Evolutionary conservation across 2,797 vertebrate species (phyloP), one percentile per base, ranked within the genome.

Genomic region (Peromyscus melanophrys): DNA sequence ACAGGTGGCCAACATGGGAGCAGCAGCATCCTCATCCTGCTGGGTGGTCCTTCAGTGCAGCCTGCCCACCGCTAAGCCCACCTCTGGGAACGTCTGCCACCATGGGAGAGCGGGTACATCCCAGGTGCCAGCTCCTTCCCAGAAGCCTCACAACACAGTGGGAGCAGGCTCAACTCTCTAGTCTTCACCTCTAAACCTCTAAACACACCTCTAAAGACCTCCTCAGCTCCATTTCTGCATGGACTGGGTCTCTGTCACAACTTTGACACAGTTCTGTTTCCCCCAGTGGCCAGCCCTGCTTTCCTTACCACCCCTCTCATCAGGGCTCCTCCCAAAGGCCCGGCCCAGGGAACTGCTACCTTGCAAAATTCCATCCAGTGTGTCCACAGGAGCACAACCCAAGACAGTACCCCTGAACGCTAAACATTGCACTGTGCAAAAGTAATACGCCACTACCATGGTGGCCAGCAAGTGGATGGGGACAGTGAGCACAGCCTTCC

Each of bases 201-300:
- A n/a, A 9, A 81, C 25, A 37, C 25, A 25, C 37, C 63, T 89
- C 78, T 27, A 59, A 37, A 43, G 29, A 46, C 65, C 25, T 1
- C 6, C 55, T 73, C 25, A 3, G 37, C 52, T 55, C 29, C n/a
- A 40, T 10, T 34, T 75, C 23, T 34, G 37, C 10, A 0, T 0
- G 16, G 55, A 25, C 46, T 63, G 77, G 49, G 43, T 27, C n/a
- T 37, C 40, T 17, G 7, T 52, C 34, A 80, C 6, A 46, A 2
- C 23, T 0, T 0, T 17, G 4, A 2, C 2, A 2, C 59, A 7
- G 12, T 14, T 14, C 25, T 6, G 2, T 49, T 21, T 9, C 21
- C 49, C 13, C 29, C 9, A 43, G 67, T 61, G 37, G 37, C 31
- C 27, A 2, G 46, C 7, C 67, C 75, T 46, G 55, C 61, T 21